A percentile compares a stretch with the other conserved stretches of the same genome.
Conservation (phyloP, 2,888 invertebrate species). For the Heliconius hortense region DNA sequence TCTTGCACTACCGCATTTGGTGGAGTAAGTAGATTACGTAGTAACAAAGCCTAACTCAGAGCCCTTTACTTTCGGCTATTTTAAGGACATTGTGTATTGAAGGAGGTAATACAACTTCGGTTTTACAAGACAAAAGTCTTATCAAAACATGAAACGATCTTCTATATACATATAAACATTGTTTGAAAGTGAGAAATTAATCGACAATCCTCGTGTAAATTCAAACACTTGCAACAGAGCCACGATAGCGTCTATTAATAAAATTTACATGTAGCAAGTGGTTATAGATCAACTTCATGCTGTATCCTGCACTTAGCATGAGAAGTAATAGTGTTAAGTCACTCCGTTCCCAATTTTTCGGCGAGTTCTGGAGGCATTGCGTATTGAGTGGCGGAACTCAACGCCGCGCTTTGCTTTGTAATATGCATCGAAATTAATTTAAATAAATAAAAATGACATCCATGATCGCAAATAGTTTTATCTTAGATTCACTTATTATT, state of each 20-base stretch:
- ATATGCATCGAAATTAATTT: neutral
- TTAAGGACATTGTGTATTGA: neutral
- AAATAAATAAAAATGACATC: neutral
- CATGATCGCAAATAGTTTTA: neutral
- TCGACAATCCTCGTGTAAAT: neutral
- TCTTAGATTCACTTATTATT: neutral
- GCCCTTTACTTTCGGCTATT: neutral
- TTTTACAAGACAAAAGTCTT: neutral
- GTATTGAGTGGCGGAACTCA: no score
- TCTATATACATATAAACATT: neutral
- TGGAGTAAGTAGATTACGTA: neutral
- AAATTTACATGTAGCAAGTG: neutral
- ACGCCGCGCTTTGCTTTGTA: no score
- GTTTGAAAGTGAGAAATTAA: neutral
- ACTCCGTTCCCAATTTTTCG: no score
- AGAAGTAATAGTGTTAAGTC: no score
- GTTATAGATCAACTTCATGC: neutral
- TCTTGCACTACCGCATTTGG: neutral
- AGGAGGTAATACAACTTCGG: neutral
- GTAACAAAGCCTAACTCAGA: neutral
- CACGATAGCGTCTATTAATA: neutral
- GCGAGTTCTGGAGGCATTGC: no score
- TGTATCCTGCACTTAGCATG: no score
- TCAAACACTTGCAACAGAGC: neutral
- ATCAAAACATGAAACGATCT: neutral